Percentiles rank a stretch among this genome's conserved stretches.
Conservation (phyloP, 2,113 vertebrate genomes). For the Bostrychus sinensis region DNA sequence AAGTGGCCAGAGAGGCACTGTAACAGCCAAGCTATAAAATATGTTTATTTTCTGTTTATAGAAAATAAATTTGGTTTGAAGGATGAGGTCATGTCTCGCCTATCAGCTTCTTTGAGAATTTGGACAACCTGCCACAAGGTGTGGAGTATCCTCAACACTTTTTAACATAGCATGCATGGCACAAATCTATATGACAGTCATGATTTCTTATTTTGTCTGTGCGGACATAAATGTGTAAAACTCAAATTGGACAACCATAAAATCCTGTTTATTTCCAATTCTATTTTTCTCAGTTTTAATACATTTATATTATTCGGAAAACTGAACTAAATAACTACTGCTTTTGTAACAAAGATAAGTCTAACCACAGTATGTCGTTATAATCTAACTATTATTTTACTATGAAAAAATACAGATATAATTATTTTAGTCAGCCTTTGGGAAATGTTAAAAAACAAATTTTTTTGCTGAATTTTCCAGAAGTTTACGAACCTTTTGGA, state of each 20-base stretch:
- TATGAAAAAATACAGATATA: not conserved
- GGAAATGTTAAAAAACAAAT: slow-evolving; percentile 40
- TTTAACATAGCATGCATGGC: slow-evolving; percentile 29
- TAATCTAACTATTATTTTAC: slow-evolving; percentile 15
- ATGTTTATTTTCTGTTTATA: slow-evolving; percentile 12
- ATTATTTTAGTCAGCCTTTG: slow-evolving; percentile 2
- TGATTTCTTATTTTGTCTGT: slow-evolving; percentile 36
- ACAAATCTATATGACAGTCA: slow-evolving; percentile 36
- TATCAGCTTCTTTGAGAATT: slow-evolving; percentile 38
- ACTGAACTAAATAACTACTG: not conserved
- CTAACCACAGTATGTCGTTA: slow-evolving; percentile 13
- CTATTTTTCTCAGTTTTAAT: slow-evolving; percentile 16
- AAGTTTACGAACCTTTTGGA: slow-evolving; percentile 5
- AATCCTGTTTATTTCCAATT: slow-evolving; percentile 48
- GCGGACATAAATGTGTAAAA: slow-evolving; percentile 46
- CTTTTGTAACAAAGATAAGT: not conserved
- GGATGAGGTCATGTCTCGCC: slow-evolving; percentile 53
- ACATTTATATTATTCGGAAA: too few relatives aligned
- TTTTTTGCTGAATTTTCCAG: slow-evolving; percentile 21
- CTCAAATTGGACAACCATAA: slow-evolving; percentile 52
- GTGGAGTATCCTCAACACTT: slow-evolving; percentile 22
- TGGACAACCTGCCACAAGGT: slow-evolving; percentile 30
- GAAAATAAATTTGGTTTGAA: slow-evolving; percentile 34
- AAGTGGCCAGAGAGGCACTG: slow-evolving; percentile 28
- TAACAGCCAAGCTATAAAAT: slow-evolving; percentile 26